These are phyloP conservation scores for Tachystola acroxantha DNA, from an alignment of 2,888 invertebrate genomes.

Conservation along the genomic window DNA sequence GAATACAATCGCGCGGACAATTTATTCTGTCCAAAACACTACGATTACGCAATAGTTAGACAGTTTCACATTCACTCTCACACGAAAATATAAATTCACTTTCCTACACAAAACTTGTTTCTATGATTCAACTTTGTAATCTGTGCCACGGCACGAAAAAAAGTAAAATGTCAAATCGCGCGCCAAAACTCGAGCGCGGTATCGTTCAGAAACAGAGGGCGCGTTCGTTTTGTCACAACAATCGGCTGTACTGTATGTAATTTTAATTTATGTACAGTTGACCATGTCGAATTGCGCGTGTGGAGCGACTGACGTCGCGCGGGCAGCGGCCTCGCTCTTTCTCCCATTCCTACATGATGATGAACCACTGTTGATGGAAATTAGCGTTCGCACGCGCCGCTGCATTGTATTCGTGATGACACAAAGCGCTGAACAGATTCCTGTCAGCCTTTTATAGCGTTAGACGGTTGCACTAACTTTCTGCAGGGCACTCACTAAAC, in stretches of 20 bases:
- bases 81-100: slow-evolving; percentile 67
- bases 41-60: slow-evolving; percentile 51
- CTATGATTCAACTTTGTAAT: slow-evolving; percentile 29
- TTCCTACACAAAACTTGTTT: slow-evolving; percentile 60
- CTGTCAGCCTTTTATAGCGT: not conserved
- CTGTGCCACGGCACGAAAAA: too few species aligned
- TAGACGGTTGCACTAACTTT: not conserved
- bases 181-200: slow-evolving; percentile 33
- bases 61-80: slow-evolving; percentile 69
- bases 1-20: slow-evolving; percentile 5
- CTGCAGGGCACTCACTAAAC: too few species aligned
- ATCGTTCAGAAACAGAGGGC: slow-evolving; percentile 27
- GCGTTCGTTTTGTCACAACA: slow-evolving; percentile 37
- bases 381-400: slow-evolving; percentile 40
- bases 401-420: slow-evolving; percentile 28
- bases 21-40: slow-evolving; percentile 23
- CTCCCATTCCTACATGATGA: slow-evolving; percentile 70
- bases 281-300: slow-evolving; percentile 75
- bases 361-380: slow-evolving; percentile 40
- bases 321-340: slow-evolving; percentile 65
- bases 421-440: not conserved
- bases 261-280: slow-evolving; percentile 66
- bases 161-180: slow-evolving; percentile 28
- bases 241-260: slow-evolving; percentile 33
- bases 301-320: slow-evolving; percentile 60